A percentile compares a stretch with the other conserved stretches of the same genome.
phyloP scores from a whole-genome alignment of 2,888 invertebrate genomes.

The Drosophila percnosoma region DNA sequence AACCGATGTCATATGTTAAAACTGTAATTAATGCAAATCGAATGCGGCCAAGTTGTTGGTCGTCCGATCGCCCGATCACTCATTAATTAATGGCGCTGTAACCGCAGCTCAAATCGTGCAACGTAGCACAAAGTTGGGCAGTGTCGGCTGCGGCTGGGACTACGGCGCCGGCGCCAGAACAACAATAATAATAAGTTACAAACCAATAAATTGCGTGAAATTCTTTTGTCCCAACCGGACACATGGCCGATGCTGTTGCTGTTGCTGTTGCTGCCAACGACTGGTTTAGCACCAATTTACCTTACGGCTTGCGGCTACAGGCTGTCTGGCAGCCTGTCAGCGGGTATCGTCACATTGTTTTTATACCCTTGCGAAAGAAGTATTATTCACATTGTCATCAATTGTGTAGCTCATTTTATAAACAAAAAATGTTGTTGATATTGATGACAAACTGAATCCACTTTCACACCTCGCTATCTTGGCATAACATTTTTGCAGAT shows the following conservation, averaged over 20 bases:
- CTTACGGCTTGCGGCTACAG: slow-evolving; percentile 35
- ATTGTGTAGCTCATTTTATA: not conserved
- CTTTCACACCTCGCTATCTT: not conserved
- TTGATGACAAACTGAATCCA: not conserved
- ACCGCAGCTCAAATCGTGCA: slow-evolving; percentile 63
- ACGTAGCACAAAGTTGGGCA: slow-evolving; percentile 64
- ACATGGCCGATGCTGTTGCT: slow-evolving; percentile 22
- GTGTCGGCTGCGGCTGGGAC: not conserved
- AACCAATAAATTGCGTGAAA: slow-evolving; percentile 48
- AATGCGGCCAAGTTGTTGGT: slow-evolving; percentile 59
- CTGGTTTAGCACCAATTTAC: slow-evolving; percentile 60
- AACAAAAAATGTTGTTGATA: not conserved
- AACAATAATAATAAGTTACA: slow-evolving; percentile 43
- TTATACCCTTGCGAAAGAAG: not conserved
- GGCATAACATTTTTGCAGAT: not conserved
- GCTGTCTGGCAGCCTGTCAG: slow-evolving; percentile 38
- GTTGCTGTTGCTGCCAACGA: slow-evolving; percentile 23
- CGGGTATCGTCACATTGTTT: slow-evolving; percentile 25
- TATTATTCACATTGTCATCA: not conserved
- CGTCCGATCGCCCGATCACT: slow-evolving; percentile 29
- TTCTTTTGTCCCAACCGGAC: slow-evolving; percentile 78
- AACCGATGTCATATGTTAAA: slow-evolving; percentile 42
- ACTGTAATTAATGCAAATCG: slow-evolving; percentile 70
- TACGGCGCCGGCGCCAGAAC: not conserved
- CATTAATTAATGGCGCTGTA: slow-evolving; percentile 70